Evolutionary conservation across 2,888 invertebrate species (phyloP), one percentile per base, ranked within the genome.

Genomic region (Pycnomerus fuliginosus): DNA sequence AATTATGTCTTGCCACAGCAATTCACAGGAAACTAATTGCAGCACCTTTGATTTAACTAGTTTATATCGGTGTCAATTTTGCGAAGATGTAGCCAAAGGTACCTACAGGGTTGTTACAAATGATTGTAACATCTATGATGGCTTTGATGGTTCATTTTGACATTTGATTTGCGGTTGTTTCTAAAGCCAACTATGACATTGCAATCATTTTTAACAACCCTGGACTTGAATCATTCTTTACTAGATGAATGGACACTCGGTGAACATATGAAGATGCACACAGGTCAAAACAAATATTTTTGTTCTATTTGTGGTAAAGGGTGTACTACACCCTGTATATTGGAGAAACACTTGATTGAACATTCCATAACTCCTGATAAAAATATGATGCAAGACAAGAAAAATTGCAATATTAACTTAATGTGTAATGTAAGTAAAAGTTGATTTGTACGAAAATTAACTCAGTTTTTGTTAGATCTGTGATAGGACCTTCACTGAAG

Each of bases 191-290:
- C n/a, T n/a, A n/a, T n/a, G n/a, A n/a, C n/a, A n/a, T n/a, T n/a
- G n/a, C n/a, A n/a, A n/a, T n/a, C n/a, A n/a, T n/a, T n/a, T n/a
- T n/a, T n/a, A n/a, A n/a, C n/a, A n/a, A n/a, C n/a, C n/a, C n/a
- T 5, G 3, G 5, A 30, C 10, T 34, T 23, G 1, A 13, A 14
- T 12, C 4, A 13, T 20, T 1, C 16, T 30, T 42, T 52, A 60
- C 35, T 49, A 70, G 70, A 71, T 55, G 69, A 68, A 43, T 71
- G 71, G 69, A 65, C 61, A 37, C 58, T 71, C 27, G 64, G 61
- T 2, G 68, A 70, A 43, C 71, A 72, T 41, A 63, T 66, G 13
- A 70, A 71, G 53, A 61, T 63, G 12, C 72, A 72, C 54, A 65
- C 63, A 13, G 62, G 63, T 7, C 67, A 67, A 47, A 57, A 59